Percentiles rank a stretch among this genome's conserved stretches.
Conservation (phyloP, 2,888 invertebrate genomes). For the Hecatera dysodea region DNA sequence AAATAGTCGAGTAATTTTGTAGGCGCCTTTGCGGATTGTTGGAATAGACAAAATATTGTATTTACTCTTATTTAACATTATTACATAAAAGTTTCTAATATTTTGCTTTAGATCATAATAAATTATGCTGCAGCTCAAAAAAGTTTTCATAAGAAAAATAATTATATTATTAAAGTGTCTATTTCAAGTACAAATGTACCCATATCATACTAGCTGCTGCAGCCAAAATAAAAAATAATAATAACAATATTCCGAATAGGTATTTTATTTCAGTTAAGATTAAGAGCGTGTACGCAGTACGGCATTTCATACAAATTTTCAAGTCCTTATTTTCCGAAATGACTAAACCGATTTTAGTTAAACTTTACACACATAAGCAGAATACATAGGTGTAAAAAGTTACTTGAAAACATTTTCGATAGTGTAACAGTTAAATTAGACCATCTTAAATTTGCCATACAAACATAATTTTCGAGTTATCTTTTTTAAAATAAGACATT, state of each 20-base stretch:
- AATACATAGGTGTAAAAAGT: too few relatives aligned
- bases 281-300: too few relatives aligned
- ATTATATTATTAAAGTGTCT: background rate
- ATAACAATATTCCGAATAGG: slow-evolving; percentile 12
- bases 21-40: slow-evolving; percentile 17
- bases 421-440: too few relatives aligned
- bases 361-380: too few relatives aligned
- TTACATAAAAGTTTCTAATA: background rate
- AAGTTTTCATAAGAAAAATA: background rate
- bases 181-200: slow-evolving; percentile 39
- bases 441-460: too few relatives aligned
- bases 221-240: slow-evolving; percentile 1
- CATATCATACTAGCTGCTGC: slow-evolving; percentile 4
- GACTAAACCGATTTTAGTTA: too few relatives aligned
- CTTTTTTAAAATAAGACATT: too few relatives aligned
- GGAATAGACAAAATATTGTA: background rate
- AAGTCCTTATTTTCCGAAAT: too few relatives aligned
- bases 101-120: background rate
- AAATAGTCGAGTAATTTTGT: slow-evolving; percentile 8
- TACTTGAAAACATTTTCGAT: too few relatives aligned
- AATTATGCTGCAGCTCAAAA: background rate
- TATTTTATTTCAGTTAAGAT: slow-evolving; percentile 16
- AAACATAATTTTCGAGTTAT: too few relatives aligned
- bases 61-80: slow-evolving; percentile 19
- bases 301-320: too few relatives aligned